A percentile compares a stretch with the other conserved stretches of the same genome.
Conservation (phyloP, 2,113 vertebrate genomes). For the Grammomys surdaster region DNA sequence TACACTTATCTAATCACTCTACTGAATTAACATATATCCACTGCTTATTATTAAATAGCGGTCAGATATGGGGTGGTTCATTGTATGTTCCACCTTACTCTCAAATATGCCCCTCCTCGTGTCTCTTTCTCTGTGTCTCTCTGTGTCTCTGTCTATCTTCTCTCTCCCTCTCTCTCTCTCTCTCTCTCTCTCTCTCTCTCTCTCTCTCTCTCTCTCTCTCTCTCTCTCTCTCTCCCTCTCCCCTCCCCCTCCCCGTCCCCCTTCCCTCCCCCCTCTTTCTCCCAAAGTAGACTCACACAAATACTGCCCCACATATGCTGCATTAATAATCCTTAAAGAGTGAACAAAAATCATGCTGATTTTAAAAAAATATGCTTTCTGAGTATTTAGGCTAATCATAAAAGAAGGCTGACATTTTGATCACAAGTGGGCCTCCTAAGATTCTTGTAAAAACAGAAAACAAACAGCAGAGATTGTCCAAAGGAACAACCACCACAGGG, state of each 20-base stretch:
- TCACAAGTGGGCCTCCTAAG: neutral
- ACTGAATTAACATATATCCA: slow-evolving; percentile 21
- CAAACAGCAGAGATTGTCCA: neutral
- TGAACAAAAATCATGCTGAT: slow-evolving; percentile 8
- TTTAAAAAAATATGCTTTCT: neutral
- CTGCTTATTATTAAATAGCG: slow-evolving; percentile 11
- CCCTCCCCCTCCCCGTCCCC: neutral
- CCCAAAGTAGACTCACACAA: neutral
- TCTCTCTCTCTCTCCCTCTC: neutral
- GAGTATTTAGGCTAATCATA: slow-evolving; percentile 23
- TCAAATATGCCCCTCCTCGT: neutral
- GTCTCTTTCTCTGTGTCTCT: neutral
- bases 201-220: neutral
- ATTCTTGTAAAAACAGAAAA: slow-evolving; percentile 29
- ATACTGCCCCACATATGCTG: neutral
- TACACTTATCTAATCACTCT: slow-evolving; percentile 28
- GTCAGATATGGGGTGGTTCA: slow-evolving; percentile 11
- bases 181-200: neutral
- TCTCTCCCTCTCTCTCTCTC: neutral
- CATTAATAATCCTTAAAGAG: slow-evolving; percentile 51
- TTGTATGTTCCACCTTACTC: neutral
- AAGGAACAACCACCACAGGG: neutral
- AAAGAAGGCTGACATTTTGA: slow-evolving; percentile 15
- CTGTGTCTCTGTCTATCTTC: neutral
- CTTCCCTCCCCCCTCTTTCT: neutral